Percentiles rank a stretch among this genome's conserved stretches.
Conservation (phyloP, 1,140 invertebrate genomes). For the Formica selysi region DNA sequence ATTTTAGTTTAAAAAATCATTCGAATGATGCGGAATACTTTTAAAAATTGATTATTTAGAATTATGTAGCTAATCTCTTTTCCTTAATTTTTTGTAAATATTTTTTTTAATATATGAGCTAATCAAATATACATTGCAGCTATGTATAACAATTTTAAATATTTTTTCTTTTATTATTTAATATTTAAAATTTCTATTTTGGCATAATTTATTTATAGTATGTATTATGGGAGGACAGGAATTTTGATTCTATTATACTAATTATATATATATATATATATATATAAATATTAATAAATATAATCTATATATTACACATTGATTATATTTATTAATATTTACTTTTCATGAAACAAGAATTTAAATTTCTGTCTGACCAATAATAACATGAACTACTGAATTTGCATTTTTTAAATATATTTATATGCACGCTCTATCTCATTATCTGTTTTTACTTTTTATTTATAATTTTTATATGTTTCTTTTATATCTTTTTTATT, state of each 20-base stretch:
- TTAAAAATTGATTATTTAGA: neutral
- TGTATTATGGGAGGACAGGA: neutral
- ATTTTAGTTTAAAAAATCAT: neutral
- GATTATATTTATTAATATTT: constrained; percentile 14
- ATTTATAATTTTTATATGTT: neutral
- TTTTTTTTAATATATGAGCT: too few relatives aligned
- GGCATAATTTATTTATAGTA: neutral
- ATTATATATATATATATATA: too few relatives aligned
- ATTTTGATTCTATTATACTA: too few relatives aligned
- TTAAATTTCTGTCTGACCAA: neutral
- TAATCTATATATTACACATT: neutral
- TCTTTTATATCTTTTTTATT: neutral
- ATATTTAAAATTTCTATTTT: constrained; percentile 6
- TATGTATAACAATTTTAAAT: neutral
- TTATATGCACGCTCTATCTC: neutral
- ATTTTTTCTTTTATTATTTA: neutral
- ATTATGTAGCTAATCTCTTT: neutral
- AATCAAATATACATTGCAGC: too few relatives aligned
- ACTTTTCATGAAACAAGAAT: neutral
- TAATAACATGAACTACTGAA: neutral
- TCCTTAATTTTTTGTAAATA: too few relatives aligned
- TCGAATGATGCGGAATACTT: neutral
- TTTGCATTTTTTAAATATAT: neutral
- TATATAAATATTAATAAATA: neutral
- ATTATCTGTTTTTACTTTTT: neutral